These are phyloP conservation scores for Eupithecia dodoneata DNA, from an alignment of 2,888 invertebrate genomes.

Conservation along the genomic window DNA sequence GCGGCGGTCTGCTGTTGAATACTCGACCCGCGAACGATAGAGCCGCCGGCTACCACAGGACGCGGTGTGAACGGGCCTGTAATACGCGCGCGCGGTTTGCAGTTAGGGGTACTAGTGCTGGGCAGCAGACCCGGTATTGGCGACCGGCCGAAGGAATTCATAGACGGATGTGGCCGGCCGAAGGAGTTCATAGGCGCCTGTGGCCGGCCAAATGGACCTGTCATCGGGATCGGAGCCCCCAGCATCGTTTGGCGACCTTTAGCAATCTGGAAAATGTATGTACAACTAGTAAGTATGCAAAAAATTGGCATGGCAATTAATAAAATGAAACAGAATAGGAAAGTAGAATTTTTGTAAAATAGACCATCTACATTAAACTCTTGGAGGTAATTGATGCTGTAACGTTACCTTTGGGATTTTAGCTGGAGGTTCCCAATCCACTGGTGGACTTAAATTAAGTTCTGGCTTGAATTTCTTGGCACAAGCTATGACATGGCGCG, in stretches of 20 bases:
- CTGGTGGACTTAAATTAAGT: slow-evolving; percentile 92
- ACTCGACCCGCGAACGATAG: slow-evolving; percentile 30
- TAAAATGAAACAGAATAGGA: background rate
- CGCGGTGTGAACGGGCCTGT: slow-evolving; percentile 3
- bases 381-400: background rate
- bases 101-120: slow-evolving; percentile 28
- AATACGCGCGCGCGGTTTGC: slow-evolving; percentile 42
- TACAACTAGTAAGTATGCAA: background rate
- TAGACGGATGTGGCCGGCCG: slow-evolving; percentile 24
- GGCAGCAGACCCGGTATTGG: slow-evolving; percentile 63
- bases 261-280: slow-evolving; percentile 23
- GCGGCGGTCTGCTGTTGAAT: slow-evolving; percentile 25
- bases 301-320: background rate
- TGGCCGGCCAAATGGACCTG: slow-evolving; percentile 27
- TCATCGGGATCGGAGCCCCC: slow-evolving; percentile 18
- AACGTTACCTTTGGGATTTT: slow-evolving; percentile 92
- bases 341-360: background rate
- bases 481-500: slow-evolving; percentile 94
- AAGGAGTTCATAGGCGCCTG: slow-evolving; percentile 21
- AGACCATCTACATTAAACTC: background rate
- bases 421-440: slow-evolving; percentile 97
- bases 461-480: slow-evolving; percentile 95
- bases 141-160: slow-evolving; percentile 30
- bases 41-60: slow-evolving; percentile 29
- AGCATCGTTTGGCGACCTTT: slow-evolving; percentile 33